Evolutionary conservation across 2,113 vertebrate species (phyloP), one percentile per base, ranked within the genome.

Genomic region (Rhinoptilus africanus): DNA sequence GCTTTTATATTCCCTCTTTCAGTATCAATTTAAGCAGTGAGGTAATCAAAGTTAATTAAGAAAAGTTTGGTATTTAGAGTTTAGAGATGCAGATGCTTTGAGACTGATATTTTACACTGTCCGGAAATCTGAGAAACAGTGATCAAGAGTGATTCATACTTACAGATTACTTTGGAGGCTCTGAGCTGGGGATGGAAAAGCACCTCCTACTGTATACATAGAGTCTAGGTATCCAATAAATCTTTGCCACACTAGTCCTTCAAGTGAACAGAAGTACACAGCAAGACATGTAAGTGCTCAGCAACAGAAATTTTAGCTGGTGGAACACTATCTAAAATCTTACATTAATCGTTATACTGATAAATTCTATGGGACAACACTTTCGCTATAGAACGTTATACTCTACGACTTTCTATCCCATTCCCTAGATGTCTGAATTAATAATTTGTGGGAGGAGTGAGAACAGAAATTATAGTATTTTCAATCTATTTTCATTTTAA

Each of bases 21-120:
- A 48, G 20, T 96, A 93, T 78, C 67, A 78, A 39, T 93, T 95
- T 94, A 95, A 92, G 37, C 75, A 93, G 59, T 63, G 88, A 72
- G 78, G 59, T 95, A 69, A 71, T 68, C 59, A 84, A 96, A 96
- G 45, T 88, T 97, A 97, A 97, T 97, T 96, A 97, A 94, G 66
- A 94, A 89, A 94, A 92, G 84, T 66, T 91, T 95, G 81, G 47
- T 88, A 50, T 95, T 92, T 79, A 93, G 82, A 85, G 83, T 89
- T 96, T 74, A 91, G 54, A 95, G 43, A 77, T 89, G 59, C 19
- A 94, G 77, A 72, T 76, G 53, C 64, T 93, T 94, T 92, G 85
- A 97, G 89, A 76, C 16, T 83, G 53, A 72, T 81, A 90, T 78
- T 93, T 96, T 45, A 85, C 26, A 51, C 91, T 89, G 76, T 63